Percentiles rank a stretch among this genome's conserved stretches.
phyloP scores from a whole-genome alignment of 1,140 invertebrate species.

The Lordiphosa stackelbergi region DNA sequence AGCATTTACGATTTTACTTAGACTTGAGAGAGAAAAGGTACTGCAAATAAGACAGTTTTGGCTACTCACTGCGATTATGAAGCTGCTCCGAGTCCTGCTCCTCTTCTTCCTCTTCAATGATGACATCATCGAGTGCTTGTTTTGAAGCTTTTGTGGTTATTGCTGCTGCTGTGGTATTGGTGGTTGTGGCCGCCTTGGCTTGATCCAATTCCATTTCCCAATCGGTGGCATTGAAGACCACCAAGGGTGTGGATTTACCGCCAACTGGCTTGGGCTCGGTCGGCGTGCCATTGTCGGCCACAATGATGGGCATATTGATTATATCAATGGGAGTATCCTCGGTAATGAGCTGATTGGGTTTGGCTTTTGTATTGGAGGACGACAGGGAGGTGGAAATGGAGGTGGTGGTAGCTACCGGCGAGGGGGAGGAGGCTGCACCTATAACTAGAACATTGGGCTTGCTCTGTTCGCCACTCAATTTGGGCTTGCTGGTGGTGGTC shows the following conservation, averaged over 20 bases:
- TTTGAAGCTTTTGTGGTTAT: slow-evolving; percentile 29
- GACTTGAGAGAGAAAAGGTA: too few species aligned
- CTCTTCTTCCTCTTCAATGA: slow-evolving; percentile 55
- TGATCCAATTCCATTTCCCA: slow-evolving; percentile 81
- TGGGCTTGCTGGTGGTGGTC: slow-evolving; percentile 43
- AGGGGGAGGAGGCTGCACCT: slow-evolving; percentile 26
- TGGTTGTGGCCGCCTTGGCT: slow-evolving; percentile 66
- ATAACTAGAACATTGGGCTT: slow-evolving; percentile 61
- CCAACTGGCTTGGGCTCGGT: slow-evolving; percentile 22
- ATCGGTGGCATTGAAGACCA: slow-evolving; percentile 78
- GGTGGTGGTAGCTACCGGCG: neutral
- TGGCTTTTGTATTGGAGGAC: slow-evolving; percentile 30
- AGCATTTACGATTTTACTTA: too few species aligned
- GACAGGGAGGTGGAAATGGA: slow-evolving; percentile 9
- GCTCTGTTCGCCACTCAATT: slow-evolving; percentile 22
- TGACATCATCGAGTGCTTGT: slow-evolving; percentile 55
- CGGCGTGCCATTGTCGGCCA: slow-evolving; percentile 55
- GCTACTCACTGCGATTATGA: slow-evolving; percentile 59
- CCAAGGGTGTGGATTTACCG: slow-evolving; percentile 26
- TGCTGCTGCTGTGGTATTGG: slow-evolving; percentile 11
- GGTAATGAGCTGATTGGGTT: slow-evolving; percentile 77
- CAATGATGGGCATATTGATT: slow-evolving; percentile 73
- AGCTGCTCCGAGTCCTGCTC: slow-evolving; percentile 21
- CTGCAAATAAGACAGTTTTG: too few species aligned
- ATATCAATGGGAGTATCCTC: slow-evolving; percentile 79